Evolutionary conservation across 2,888 invertebrate species (phyloP), one percentile per base, ranked within the genome.

Genomic region (Glyphotaelius pellucidus): DNA sequence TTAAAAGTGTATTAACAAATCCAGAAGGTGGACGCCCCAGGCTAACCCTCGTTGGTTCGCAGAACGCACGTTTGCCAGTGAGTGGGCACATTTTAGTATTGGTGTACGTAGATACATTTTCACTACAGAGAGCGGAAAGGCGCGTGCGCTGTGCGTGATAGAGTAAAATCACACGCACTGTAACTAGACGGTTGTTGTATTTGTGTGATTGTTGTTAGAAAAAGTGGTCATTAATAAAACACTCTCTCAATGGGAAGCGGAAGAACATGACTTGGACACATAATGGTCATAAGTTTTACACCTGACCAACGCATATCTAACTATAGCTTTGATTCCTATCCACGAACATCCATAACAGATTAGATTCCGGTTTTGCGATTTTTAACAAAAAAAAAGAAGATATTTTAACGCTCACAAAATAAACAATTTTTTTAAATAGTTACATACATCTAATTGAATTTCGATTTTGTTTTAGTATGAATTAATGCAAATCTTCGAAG

Each of bases 91-190:
- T n/a, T 52, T 19, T 15, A 47, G 52, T 67, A 67, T 67, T 67
- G 25, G 52, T 67, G 52, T 67, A 19, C 52, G 52, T 67, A 67
- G 19, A 15, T 67, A 25, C 52, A 5, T 67, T 67, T 67, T 67
- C 35, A 38, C 38, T 38, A n/a, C 32, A 15, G 88, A 15, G 15
- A 31, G 89, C 89, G 87, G 80, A 89, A 89, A 30, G 38, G 89
- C 79, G 89, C 89, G 89, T 89, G 80, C 89, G 89, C 80, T 12
- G 35, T 80, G 32, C 89, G 89, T 80, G 89, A 87, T 87, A 0
- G 35, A 30, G 52, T 31, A 42, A 15, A 85, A 85, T 85, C 85
- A 85, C 85, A 42, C 35, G 38, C 85, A 38, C 4, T 83, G 83
- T 83, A 83, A 31, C 83, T 83, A 81, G 83, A 83, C 31, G 85